phyloP scores from a whole-genome alignment of 2,888 invertebrate genomes.

The Meganola albula region DNA sequence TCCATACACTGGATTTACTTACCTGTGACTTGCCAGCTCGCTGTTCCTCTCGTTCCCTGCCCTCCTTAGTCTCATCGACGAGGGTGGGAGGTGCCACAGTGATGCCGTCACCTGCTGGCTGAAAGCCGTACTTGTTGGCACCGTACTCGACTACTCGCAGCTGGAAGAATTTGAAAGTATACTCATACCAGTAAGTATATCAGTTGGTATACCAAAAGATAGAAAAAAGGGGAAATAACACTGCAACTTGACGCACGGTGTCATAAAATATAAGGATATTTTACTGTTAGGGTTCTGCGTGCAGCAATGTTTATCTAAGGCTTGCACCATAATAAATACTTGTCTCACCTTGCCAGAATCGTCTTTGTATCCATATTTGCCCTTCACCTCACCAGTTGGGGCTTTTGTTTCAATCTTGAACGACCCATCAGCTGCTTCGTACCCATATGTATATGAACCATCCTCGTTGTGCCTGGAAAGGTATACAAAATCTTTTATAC shows the following conservation, averaged over 20 bases:
- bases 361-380: constrained; percentile 93
- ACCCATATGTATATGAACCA: constrained; percentile 93
- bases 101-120: constrained; percentile 91
- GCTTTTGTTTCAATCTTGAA: constrained; percentile 94
- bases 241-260: too few species aligned
- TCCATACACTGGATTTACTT: not conserved
- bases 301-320: too few species aligned
- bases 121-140: constrained; percentile 92
- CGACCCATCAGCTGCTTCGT: constrained; percentile 91
- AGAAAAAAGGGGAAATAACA: too few species aligned
- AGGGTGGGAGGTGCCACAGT: constrained; percentile 83
- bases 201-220: too few species aligned
- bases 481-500: too few species aligned
- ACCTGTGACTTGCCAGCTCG: constrained; percentile 15
- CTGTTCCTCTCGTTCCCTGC: constrained; percentile 31
- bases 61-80: constrained; percentile 68
- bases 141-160: constrained; percentile 90
- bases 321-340: too few species aligned
- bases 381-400: constrained; percentile 89
- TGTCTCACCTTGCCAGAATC: constrained; percentile 82
- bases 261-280: too few species aligned
- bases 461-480: constrained; percentile 88
- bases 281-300: too few species aligned
- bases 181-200: too few species aligned
- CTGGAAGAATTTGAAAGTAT: too few species aligned